Evolutionary conservation across 30 jellyfish, hydroid and myxozoan species (phyloP), one percentile per base, ranked within the genome.

Genomic region (Rhopilema esculentum): DNA sequence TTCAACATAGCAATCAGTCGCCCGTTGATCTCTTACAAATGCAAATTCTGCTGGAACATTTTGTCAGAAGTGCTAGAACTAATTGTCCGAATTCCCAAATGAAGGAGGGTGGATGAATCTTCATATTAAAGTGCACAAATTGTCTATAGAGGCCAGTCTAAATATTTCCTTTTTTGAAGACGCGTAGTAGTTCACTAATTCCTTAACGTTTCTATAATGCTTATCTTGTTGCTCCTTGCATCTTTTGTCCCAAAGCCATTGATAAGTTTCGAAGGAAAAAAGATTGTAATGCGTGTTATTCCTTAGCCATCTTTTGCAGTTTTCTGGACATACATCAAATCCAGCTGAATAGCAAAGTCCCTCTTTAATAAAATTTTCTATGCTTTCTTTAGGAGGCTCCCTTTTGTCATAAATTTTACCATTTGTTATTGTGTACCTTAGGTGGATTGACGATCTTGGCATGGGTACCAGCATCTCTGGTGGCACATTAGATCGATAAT

Each of bases 221-320:
- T 77, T 77, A 21, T 22, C 19, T 28, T 77, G 80, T 32, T 49
- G 66, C 16, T 26, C 32, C 15, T 21, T 18, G 25, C 87, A 76
- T 27, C 87, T 32, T 30, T 33, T 16, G 30, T 76, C 87, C 87
- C 87, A 76, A 33, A 27, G n/a, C 88, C 88, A 77, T 22, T 27
- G 49, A 1, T 19, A 20, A 27, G 4, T 18, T 28, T 77, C 88
- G 27, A 77, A 77, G 33, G 79, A 27, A 22, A 40, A 77, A 40
- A 77, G 52, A 77, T 32, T 22, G 25, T 48, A 20, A 48, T 32
- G 81, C 32, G 49, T 16, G 24, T 9, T n/a, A 32, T 32, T 52
- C 23, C 88, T 49, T 1, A 40, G 24, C 24, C 30, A 77, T 52
- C 29, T 26, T 27, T 23, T 17, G 29, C 88, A 77, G 18, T 77